Evolutionary conservation across 1,140 invertebrate genomes (phyloP).

Genomic region (Aphis craccivora): DNA sequence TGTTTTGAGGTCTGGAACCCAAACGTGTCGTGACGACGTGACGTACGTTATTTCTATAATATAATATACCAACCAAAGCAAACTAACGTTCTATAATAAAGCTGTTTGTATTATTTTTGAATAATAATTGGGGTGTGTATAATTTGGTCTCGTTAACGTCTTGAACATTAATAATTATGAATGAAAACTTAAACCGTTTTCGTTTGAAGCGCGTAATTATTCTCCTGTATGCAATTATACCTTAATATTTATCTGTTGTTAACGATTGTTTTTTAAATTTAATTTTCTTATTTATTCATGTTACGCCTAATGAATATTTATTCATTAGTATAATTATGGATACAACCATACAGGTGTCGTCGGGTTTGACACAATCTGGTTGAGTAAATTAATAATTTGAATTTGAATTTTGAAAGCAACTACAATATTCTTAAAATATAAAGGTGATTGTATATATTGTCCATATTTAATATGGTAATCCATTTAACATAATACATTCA

Average conservation of each 20-base stretch:
- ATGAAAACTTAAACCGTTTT: background rate
- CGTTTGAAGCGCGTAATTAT: background rate
- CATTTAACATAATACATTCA: no score
- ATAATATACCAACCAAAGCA: background rate
- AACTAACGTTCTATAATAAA: background rate
- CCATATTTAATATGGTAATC: no score
- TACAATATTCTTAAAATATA: background rate
- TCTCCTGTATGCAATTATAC: background rate
- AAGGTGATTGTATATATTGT: no score
- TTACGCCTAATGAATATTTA: background rate
- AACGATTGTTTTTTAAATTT: background rate
- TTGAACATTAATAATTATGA: constrained; percentile 19
- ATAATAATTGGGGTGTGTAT: constrained; percentile 18
- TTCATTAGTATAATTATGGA: background rate
- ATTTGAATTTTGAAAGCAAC: background rate
- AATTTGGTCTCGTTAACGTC: background rate
- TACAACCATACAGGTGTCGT: background rate
- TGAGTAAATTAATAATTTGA: background rate
- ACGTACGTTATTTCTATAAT: background rate
- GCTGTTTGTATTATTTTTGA: background rate
- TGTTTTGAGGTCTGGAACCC: background rate
- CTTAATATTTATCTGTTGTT: background rate
- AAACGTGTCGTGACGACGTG: background rate
- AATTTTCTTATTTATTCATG: background rate
- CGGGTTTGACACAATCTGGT: background rate